Conservation (phyloP, 1,140 invertebrate genomes). For the Camponotus vicinus region DNA sequence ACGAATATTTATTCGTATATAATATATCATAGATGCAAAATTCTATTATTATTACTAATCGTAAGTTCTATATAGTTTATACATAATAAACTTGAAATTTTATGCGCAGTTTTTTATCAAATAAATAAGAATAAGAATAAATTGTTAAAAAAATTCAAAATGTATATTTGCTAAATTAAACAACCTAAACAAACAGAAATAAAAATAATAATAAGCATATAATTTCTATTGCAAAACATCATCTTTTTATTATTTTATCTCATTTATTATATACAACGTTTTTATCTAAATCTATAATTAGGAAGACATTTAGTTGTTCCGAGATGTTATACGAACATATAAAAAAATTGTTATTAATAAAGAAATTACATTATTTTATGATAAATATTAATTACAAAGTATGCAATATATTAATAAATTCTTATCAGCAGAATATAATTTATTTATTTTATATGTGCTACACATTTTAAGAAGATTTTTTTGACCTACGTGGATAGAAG, state of each 20-base stretch:
- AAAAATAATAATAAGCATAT: neutral
- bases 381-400: no score
- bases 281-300: neutral
- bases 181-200: neutral
- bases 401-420: neutral
- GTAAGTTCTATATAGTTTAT: neutral
- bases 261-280: neutral
- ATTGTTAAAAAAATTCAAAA: no score
- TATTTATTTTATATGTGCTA: neutral
- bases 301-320: neutral
- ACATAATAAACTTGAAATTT: neutral
- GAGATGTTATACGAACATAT: neutral
- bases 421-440: neutral
- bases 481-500: neutral
- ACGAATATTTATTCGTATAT: neutral
- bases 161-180: neutral
- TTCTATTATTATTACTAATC: neutral
- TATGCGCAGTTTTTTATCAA: neutral
- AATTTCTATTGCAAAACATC: neutral
- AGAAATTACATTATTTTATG: neutral
- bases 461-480: neutral
- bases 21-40: neutral
- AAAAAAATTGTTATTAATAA: neutral
- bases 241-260: neutral
- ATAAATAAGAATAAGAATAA: neutral